These are phyloP conservation scores for Thunnus maccoyii DNA, from an alignment of 2,113 vertebrate species.

Conservation along the genomic window DNA sequence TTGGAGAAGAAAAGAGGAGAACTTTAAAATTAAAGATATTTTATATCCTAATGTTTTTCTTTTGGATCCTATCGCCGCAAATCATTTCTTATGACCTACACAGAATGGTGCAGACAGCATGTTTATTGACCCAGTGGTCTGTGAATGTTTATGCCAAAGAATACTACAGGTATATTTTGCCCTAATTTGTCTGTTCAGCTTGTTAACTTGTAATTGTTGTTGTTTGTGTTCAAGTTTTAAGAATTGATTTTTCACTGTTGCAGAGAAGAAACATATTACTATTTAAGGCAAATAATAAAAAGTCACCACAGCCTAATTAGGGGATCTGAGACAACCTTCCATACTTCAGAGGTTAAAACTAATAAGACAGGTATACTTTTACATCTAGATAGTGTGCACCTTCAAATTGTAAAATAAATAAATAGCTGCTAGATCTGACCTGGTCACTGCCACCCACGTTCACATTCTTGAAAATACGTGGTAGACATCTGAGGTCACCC, in stretches of 20 bases:
- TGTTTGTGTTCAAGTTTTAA: background rate
- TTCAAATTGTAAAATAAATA: conserved; percentile 5
- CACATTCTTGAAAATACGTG: conserved; percentile 58
- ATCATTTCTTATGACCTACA: no score
- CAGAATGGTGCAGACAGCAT: no score
- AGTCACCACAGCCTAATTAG: background rate
- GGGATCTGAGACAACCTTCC: no score
- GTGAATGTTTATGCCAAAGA: no score
- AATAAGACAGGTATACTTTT: background rate
- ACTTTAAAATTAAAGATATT: no score
- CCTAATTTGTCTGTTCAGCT: background rate
- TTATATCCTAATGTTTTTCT: no score
- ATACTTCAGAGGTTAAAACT: background rate
- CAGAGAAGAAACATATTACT: background rate
- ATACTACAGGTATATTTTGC: background rate
- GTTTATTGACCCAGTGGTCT: no score
- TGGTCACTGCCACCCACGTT: conserved; percentile 35
- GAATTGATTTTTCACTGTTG: background rate
- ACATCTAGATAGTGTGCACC: background rate
- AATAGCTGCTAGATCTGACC: conserved; percentile 46
- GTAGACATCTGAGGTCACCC: conserved; percentile 69
- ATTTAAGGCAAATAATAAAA: background rate
- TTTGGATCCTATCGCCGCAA: no score
- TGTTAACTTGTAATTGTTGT: background rate
- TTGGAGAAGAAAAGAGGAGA: background rate